phyloP scores from a whole-genome alignment of 2,888 invertebrate genomes.

The Saturnia pavonia region DNA sequence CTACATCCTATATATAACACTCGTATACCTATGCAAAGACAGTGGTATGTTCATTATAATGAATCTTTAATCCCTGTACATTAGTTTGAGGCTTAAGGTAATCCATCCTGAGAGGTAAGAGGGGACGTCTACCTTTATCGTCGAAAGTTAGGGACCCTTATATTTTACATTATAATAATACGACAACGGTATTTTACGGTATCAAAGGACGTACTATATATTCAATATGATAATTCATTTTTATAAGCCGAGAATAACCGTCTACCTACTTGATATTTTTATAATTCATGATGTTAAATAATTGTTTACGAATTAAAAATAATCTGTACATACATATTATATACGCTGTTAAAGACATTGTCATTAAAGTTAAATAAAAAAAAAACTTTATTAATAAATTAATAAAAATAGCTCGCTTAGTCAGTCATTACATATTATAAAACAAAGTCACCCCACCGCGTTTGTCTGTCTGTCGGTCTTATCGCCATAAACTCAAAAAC shows the following conservation, averaged over 20 bases:
- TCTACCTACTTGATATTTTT: not conserved
- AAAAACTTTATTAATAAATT: not conserved
- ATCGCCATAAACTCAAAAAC: no score
- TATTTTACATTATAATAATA: constrained; percentile 19
- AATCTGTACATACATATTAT: no score
- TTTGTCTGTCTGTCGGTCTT: no score
- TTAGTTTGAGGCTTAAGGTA: constrained; percentile 15
- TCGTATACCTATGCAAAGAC: not conserved
- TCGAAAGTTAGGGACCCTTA: constrained; percentile 5
- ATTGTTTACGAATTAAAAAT: not conserved
- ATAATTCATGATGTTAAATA: not conserved
- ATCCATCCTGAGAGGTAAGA: constrained; percentile 13
- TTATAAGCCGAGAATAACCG: not conserved
- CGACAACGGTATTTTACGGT: constrained; percentile 21
- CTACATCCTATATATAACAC: not conserved
- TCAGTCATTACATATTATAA: no score
- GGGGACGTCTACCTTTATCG: constrained; percentile 14
- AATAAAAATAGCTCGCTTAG: not conserved
- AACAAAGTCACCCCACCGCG: no score
- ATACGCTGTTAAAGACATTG: no score
- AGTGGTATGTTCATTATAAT: constrained; percentile 9
- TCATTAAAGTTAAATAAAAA: not conserved
- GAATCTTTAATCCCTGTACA: constrained; percentile 17
- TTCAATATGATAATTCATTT: constrained; percentile 18
- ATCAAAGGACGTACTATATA: constrained; percentile 4